These are phyloP conservation scores for Chrysodeixis includens DNA, from an alignment of 2,888 invertebrate genomes.

Conservation along the genomic window DNA sequence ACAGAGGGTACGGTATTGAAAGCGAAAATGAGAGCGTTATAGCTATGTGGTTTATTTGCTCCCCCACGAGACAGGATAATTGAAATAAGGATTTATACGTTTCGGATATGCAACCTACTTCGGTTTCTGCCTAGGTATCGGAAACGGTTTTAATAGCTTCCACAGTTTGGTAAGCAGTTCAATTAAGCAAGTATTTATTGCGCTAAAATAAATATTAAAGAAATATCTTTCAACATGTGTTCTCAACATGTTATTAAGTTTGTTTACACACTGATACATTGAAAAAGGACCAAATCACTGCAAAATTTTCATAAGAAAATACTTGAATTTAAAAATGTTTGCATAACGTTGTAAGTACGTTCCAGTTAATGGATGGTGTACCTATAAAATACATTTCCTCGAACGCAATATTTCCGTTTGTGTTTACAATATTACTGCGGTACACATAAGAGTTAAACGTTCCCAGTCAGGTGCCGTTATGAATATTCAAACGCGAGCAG, in stretches of 20 bases:
- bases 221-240: background rate
- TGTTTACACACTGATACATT: too few relatives aligned
- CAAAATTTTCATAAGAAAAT: background rate
- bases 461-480: constrained; percentile 66
- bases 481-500: constrained; percentile 67
- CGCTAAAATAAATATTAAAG: background rate
- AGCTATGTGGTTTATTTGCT: constrained; percentile 79
- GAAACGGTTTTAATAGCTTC: constrained; percentile 46
- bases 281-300: too few relatives aligned
- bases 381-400: constrained; percentile 21
- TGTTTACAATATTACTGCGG: constrained; percentile 47
- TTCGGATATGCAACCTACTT: constrained; percentile 78
- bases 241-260: background rate
- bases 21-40: constrained; percentile 79
- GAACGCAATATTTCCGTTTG: constrained; percentile 21
- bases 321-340: background rate
- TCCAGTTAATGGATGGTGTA: background rate
- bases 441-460: constrained; percentile 61
- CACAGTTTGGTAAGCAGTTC: constrained; percentile 10
- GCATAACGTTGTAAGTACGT: background rate
- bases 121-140: constrained; percentile 53
- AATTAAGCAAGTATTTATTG: background rate
- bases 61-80: constrained; percentile 81
- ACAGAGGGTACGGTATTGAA: constrained; percentile 68
- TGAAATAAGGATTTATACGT: constrained; percentile 86